These are phyloP conservation scores for Leptocoma aspasia DNA, from an alignment of 2,113 vertebrate species.

Conservation along the genomic window DNA sequence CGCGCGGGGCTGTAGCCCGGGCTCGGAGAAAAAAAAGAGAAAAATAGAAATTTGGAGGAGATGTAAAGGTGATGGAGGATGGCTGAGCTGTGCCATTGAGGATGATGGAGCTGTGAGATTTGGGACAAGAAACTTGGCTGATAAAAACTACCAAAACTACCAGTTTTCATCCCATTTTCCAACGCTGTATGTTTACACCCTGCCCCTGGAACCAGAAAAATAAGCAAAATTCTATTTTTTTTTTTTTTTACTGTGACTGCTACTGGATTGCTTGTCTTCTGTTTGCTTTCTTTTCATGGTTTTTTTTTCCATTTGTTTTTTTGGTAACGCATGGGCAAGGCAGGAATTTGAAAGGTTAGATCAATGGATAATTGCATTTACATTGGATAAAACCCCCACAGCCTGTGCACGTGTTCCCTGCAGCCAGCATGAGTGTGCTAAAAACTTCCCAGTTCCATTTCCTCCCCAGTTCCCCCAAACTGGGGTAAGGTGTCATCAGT, in stretches of 20 bases:
- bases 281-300: neutral
- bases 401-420: neutral
- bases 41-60: neutral
- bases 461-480: neutral
- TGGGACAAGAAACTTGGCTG: neutral
- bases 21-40: neutral
- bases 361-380: neutral
- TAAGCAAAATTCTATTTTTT: neutral
- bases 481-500: neutral
- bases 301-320: neutral
- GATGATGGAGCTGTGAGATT: neutral
- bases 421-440: accelerated
- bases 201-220: neutral
- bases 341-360: neutral
- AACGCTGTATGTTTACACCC: accelerated
- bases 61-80: neutral
- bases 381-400: neutral
- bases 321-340: neutral
- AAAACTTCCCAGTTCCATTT: neutral
- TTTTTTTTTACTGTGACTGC: too few relatives aligned
- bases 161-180: neutral
- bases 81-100: accelerated
- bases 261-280: neutral
- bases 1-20: conserved; percentile 53
- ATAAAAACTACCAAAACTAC: neutral